Base-by-base conservation (phyloP, 2,113 vertebrate species). In the Fulica atra region DNA sequence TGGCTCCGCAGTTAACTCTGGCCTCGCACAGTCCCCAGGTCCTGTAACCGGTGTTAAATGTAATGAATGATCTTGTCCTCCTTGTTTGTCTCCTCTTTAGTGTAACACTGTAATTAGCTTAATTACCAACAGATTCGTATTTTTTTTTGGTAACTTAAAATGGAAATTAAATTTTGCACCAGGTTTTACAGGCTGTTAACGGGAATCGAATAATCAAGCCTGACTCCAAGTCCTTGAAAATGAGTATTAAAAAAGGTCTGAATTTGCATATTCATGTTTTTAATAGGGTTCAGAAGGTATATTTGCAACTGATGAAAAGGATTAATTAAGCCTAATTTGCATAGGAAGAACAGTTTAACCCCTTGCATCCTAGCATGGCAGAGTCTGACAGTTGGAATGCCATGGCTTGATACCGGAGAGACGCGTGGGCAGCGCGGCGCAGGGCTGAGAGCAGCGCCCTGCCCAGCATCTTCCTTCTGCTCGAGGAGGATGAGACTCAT, bases 221-320 rank as follows among this genome's bases (percentile, higher is more conserved):
- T 96, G 95, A 96, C 94, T 96, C 97, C 95, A 96, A 97, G 97
- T 98, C 98, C 98, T 98, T 98, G 97, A 98, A 98, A 98, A 98
- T 95, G 97, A 98, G 96, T 98, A 97, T 98, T 97, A 92, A 97
- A 97, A 98, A 98, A 98, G 96, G 97, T 97, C 97, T 96, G 63
- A 33, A 97, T 98, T 98, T 98, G 97, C 98, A 98, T 98, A 98
- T 98, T 98, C 98, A 98, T 98, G 95, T 97, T 97, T 96, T 98
- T 98, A 98, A 98, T 98, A 97, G 97, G 97, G 97, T 97, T 98
- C 98, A 98, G 97, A 96, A 98, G 97, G 98, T 98, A 98, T 98
- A 98, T 98, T 97, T 98, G 98, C 97, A 95, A 95, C 95, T 97
- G 98, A 98, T 98, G 98, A 98, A 97, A 98, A 97, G 97, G 97